Conservation (phyloP, 2,113 vertebrate species). For the Sapayoa aenigma region DNA sequence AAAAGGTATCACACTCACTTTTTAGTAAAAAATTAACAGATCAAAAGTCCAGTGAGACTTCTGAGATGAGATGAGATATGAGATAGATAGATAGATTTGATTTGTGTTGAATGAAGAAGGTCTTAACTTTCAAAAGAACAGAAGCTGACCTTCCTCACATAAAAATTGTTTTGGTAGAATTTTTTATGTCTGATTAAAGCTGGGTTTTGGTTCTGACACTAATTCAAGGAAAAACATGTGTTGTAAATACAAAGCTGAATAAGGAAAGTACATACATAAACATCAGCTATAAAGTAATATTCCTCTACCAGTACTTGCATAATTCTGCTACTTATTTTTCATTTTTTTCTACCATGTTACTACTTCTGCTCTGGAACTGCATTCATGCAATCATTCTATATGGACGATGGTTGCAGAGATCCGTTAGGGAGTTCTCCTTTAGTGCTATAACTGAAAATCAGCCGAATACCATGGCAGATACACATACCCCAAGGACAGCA, state of each 20-base stretch:
- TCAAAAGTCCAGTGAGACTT: not conserved
- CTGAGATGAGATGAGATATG: not conserved
- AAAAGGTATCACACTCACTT: not conserved
- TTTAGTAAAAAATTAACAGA: not conserved
- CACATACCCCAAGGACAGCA: not conserved
- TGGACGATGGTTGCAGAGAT: not conserved
- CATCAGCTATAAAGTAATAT: not conserved
- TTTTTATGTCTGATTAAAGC: not conserved
- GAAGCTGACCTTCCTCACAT: not conserved
- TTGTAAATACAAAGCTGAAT: not conserved
- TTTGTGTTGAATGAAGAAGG: not conserved
- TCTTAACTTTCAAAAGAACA: not conserved
- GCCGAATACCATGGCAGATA: not conserved
- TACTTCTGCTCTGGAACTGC: not conserved
- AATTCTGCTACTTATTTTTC: not conserved
- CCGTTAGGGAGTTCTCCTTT: not conserved
- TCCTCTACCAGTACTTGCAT: not conserved
- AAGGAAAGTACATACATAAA: not conserved
- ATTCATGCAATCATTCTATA: not conserved
- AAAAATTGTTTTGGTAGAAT: not conserved
- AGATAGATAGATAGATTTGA: not conserved
- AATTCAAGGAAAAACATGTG: not conserved
- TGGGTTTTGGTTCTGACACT: not conserved
- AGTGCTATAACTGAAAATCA: not conserved
- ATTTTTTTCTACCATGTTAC: rapidly evolving